These are phyloP conservation scores for Eclectus roratus DNA, from an alignment of 2,113 vertebrate genomes.

Conservation along the genomic window DNA sequence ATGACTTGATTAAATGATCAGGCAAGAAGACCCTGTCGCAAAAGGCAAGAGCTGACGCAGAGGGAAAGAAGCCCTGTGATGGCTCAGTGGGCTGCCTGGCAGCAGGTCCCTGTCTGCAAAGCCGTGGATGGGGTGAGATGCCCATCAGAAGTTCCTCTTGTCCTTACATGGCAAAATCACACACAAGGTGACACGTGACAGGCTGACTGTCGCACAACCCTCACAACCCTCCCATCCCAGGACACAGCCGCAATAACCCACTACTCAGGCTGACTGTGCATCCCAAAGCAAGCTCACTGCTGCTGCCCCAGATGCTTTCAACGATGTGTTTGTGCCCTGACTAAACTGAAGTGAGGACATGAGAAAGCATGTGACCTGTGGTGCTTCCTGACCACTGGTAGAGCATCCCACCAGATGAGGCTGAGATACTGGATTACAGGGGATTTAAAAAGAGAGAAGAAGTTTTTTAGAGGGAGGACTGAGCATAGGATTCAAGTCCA, in stretches of 20 bases:
- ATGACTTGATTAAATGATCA: background rate
- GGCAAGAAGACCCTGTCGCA: background rate
- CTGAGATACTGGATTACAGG: background rate
- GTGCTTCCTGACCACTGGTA: background rate
- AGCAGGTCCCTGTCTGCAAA: background rate
- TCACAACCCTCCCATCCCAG: background rate
- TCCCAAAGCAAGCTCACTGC: background rate
- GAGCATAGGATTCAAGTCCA: background rate
- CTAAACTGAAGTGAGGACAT: background rate
- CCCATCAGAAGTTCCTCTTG: background rate
- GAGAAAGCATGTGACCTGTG: background rate
- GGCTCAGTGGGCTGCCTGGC: background rate
- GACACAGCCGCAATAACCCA: background rate
- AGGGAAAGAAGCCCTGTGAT: background rate
- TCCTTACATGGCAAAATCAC: conserved; percentile 15
- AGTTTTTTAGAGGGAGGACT: background rate
- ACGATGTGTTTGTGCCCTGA: background rate
- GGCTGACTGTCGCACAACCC: background rate
- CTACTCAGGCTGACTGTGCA: fast-evolving
- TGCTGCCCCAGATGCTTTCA: background rate
- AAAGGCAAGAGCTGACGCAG: background rate
- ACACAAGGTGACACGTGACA: background rate
- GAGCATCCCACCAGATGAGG: background rate
- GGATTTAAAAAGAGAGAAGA: background rate
- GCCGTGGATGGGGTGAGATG: fast-evolving